These are phyloP conservation scores for Globia sparganii DNA, from an alignment of 2,888 invertebrate species.

Conservation along the genomic window DNA sequence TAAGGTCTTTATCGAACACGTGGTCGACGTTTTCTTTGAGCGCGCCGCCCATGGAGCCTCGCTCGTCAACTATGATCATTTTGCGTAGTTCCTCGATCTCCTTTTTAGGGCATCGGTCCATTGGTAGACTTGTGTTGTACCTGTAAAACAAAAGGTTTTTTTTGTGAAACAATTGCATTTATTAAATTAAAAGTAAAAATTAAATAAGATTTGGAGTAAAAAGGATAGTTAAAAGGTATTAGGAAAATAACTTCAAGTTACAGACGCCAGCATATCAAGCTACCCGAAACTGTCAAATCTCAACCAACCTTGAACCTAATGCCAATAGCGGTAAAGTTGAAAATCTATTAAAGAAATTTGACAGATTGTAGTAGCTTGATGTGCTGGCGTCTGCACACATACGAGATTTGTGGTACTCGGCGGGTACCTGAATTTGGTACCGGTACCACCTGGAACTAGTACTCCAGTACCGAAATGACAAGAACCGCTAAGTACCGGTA, in stretches of 20 bases:
- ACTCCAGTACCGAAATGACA: neutral
- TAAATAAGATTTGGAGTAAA: too few species aligned
- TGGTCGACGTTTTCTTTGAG: constrained; percentile 91
- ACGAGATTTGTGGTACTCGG: neutral
- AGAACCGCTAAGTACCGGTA: neutral
- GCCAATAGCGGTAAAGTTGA: too few species aligned
- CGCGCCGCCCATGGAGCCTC: constrained; percentile 77
- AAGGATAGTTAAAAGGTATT: too few species aligned
- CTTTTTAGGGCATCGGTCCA: constrained; percentile 93
- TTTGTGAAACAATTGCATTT: neutral
- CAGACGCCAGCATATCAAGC: too few species aligned
- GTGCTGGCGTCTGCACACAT: too few species aligned
- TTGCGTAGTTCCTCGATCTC: constrained; percentile 94
- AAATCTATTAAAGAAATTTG: too few species aligned
- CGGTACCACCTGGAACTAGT: too few species aligned
- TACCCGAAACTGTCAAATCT: too few species aligned
- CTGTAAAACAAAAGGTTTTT: constrained; percentile 69
- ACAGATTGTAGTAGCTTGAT: too few species aligned
- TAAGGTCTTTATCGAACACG: constrained; percentile 93
- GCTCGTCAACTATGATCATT: constrained; percentile 92
- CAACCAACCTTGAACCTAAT: too few species aligned
- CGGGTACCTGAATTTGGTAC: too few species aligned
- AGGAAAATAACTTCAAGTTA: too few species aligned
- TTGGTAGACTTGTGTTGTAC: constrained; percentile 95
- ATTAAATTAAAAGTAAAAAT: neutral